Evolutionary conservation across 2,113 vertebrate species (phyloP), one percentile per base, ranked within the genome.

Genomic region (Pica pica): DNA sequence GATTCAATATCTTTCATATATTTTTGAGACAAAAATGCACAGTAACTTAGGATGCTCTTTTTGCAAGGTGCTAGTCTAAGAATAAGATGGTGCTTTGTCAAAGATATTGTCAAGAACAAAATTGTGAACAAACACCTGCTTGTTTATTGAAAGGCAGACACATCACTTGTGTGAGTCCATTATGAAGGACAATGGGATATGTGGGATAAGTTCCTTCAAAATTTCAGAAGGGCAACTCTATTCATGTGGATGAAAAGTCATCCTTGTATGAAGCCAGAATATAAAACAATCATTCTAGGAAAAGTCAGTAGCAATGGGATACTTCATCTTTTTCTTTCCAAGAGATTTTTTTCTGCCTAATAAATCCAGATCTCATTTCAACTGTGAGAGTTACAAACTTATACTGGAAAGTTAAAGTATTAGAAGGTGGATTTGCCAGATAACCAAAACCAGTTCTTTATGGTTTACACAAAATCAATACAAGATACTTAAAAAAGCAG

Each of bases 381-480:
- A 74, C 46, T 50, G 27, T 33, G 16, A 56, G 60, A 65, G 27
- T 42, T 63, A 55, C 46, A 75, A 95, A 85, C 35, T 65, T 73
- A 74, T 31, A 80, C 83, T 67, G n/a, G 23, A 93, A 93, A 80
- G 74, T 64, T 94, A 53, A 89, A 83, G 46, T 73, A 61, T 73
- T 76, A 83, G 50, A 87, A 83, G 70, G 20, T 73, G 81, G 50
- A 69, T 94, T 95, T 91, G 68, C 93, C 69, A 89, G 73, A 61
- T 93, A 95, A 94, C 93, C 93, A 94, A 91, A 94, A 79, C 16
- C 27, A 73, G 37, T 39, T 85, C 53, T 89, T 90, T 90, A 88
- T 55, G 47, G 68, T 83, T 93, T 83, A 83, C 81, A 82, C 35
- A 86, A 93, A 94, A 95, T 94, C 87, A 91, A 93, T 96, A 67